Evolutionary conservation across 2,113 vertebrate species (phyloP), one percentile per base, ranked within the genome.

Genomic region (Mormyrus iriodes): DNA sequence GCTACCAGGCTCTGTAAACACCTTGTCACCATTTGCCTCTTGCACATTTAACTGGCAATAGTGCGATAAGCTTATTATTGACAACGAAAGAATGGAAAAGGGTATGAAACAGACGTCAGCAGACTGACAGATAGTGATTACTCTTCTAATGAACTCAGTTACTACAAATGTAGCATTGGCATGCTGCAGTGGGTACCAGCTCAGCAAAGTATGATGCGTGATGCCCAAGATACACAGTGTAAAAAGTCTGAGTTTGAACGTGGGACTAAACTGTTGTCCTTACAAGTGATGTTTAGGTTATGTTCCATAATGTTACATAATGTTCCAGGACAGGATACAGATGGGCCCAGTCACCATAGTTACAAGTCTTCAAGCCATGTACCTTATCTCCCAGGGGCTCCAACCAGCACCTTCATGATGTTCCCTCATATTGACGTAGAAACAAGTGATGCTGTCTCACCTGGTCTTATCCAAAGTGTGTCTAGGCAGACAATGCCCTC

Each of bases 51-150:
- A 52, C 17, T 76, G 65, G 46, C 65, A 76, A 46, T 55, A n/a
- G 27, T 49, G 48, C 17, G 69, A 15, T 21, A 27, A 84, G 39
- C n/a, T 35, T 49, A 35, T 27, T 35, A 51, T 76, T 69, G 48
- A 76, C 24, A 39, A 1, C 27, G 49, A 49, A 88, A 39, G 51
- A 61, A 61, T n/a, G 24, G 55, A n/a, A 61, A n/a, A n/a, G 6
- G 3, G 31, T 39, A 49, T 88, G 61, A 48, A 42, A 46, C 86
- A 35, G 53, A 55, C 52, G n/a, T 12, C 55, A 65, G 58, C 87
- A 88, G 87, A 46, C 76, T n/a, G n/a, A n/a, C n/a, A n/a, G n/a
- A n/a, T n/a, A n/a, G 61, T 88, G 61, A 51, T 79, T 88, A n/a
- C 87, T 51, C 65, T 51, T 15, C 24, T 51, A 88, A 88, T 76